Percentiles rank a stretch among this genome's conserved stretches.
These are phyloP conservation scores for Heterohyrax brucei DNA, from an alignment of 2,797 vertebrate genomes.

Conservation along the genomic window DNA sequence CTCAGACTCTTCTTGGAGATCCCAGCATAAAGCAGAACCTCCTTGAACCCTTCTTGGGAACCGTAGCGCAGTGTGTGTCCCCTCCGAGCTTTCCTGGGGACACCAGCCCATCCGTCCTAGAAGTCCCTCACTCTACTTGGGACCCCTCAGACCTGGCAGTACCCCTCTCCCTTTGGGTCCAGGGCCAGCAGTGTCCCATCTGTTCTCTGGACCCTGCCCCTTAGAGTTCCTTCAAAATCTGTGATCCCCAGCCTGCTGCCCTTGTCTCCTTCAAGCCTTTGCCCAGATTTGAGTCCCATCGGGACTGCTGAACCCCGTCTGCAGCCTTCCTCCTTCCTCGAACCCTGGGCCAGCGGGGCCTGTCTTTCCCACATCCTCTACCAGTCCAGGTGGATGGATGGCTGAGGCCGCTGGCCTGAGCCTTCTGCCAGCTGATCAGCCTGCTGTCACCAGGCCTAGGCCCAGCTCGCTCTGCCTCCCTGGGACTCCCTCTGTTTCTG, in stretches of 20 bases:
- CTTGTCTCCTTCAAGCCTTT: background rate
- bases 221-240: background rate
- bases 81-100: background rate
- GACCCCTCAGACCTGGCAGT: background rate
- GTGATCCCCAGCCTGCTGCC: background rate
- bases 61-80: background rate
- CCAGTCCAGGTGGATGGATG: background rate
- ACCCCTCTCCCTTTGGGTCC: too few relatives aligned
- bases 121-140: background rate
- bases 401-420: background rate
- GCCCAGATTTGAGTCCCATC: background rate
- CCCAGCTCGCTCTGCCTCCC: background rate
- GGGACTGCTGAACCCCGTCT: too few relatives aligned
- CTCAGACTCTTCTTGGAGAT: too few relatives aligned
- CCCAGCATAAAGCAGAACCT: background rate
- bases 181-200: too few relatives aligned
- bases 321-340: too few relatives aligned
- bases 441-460: background rate
- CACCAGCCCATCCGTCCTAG: background rate
- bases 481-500: background rate
- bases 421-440: background rate
- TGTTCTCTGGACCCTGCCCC: background rate
- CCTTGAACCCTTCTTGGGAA: background rate
- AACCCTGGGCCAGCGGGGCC: background rate
- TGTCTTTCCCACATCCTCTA: background rate